phyloP scores from a whole-genome alignment of 2,888 invertebrate genomes.

The Phymatocera aterrima region DNA sequence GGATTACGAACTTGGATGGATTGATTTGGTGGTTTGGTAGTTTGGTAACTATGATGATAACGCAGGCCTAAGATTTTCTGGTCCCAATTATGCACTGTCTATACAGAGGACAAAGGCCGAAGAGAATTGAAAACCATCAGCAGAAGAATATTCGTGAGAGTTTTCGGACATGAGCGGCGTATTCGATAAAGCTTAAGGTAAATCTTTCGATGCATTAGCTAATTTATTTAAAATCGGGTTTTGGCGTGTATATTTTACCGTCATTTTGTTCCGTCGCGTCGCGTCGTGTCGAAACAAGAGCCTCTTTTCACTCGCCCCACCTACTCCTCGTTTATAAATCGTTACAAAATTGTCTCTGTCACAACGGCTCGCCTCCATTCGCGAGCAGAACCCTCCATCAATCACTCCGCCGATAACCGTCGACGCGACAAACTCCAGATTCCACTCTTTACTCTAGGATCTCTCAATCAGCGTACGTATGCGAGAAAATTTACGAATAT shows the following conservation, averaged over 20 bases:
- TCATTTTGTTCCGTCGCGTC: background rate
- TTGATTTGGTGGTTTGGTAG: background rate
- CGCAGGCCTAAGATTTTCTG: background rate
- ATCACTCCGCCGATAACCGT: constrained; percentile 5
- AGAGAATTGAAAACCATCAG: background rate
- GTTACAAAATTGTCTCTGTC: constrained; percentile 25
- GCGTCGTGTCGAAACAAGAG: constrained; percentile 6
- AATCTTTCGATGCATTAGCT: background rate
- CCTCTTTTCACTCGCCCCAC: background rate
- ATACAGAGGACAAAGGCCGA: too few relatives aligned
- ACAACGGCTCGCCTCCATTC: background rate
- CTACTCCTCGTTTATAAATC: constrained; percentile 7
- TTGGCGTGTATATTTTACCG: background rate
- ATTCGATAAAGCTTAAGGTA: background rate
- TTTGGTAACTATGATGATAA: background rate
- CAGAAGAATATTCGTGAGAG: background rate
- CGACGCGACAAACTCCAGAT: constrained; percentile 8
- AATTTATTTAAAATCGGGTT: background rate
- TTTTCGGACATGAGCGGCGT: too few relatives aligned
- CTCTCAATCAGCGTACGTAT: background rate
- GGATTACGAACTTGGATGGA: constrained; percentile 17
- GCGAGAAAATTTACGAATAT: background rate
- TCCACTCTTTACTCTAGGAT: background rate
- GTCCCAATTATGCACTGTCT: too few relatives aligned
- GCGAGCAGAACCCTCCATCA: background rate